Percentiles rank a stretch among this genome's conserved stretches.
phyloP scores from a whole-genome alignment of 2,888 invertebrate genomes.

The Brachyptera putata region DNA sequence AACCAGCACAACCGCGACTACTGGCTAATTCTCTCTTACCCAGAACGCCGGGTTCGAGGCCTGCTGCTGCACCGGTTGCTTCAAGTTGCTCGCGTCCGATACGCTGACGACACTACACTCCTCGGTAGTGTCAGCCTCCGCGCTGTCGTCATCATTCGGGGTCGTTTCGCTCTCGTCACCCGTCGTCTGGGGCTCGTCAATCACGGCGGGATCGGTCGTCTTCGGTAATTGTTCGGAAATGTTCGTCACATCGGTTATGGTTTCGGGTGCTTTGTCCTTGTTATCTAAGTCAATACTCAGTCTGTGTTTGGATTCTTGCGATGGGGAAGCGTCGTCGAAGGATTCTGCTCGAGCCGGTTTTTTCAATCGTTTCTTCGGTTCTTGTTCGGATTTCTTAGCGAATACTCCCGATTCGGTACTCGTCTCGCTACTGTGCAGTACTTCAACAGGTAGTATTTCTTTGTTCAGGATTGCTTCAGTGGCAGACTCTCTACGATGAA shows the following conservation, averaged over 20 bases:
- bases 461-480: conserved; percentile 3
- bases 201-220: neutral
- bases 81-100: neutral
- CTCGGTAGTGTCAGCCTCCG: too few species aligned
- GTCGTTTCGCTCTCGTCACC: neutral
- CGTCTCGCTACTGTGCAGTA: neutral
- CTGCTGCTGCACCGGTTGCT: neutral
- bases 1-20: neutral
- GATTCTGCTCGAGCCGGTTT: conserved; percentile 20
- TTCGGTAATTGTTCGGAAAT: neutral
- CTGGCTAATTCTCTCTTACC: too few species aligned
- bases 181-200: neutral
- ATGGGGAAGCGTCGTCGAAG: conserved; percentile 26
- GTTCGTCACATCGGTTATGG: neutral
- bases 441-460: conserved; percentile 2
- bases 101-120: neutral
- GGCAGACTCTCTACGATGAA: neutral
- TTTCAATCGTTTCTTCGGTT: neutral
- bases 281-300: too few species aligned
- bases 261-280: neutral
- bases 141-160: neutral
- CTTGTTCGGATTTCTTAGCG: neutral
- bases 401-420: neutral
- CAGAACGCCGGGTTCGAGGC: conserved; percentile 5
- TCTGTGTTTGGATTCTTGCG: too few species aligned